These are phyloP conservation scores for Prietella phreatophila DNA, from an alignment of 2,113 vertebrate species.

Conservation along the genomic window DNA sequence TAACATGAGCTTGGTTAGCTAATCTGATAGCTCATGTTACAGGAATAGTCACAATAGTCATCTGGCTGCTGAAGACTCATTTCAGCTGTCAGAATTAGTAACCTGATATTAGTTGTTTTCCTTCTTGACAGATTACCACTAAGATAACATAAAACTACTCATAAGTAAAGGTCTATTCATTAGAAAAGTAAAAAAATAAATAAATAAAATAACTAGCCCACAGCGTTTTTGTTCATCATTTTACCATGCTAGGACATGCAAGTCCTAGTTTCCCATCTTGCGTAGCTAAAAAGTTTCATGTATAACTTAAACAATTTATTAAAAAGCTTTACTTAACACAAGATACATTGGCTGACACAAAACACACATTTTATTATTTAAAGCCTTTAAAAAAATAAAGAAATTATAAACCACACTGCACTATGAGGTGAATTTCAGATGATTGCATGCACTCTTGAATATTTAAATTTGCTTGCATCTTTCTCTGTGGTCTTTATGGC, in stretches of 20 bases:
- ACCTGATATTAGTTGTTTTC: background rate
- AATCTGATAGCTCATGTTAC: background rate
- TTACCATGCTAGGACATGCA: background rate
- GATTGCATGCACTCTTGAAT: conserved; percentile 3
- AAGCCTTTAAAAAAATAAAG: background rate
- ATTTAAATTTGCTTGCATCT: background rate
- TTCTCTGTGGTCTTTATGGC: background rate
- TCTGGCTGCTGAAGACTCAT: background rate
- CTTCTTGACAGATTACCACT: background rate
- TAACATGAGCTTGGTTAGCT: background rate
- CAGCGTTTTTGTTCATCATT: background rate
- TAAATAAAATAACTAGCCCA: background rate
- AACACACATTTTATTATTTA: background rate
- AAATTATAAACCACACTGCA: background rate
- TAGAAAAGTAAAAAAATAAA: background rate
- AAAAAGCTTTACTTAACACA: background rate
- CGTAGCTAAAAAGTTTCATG: background rate
- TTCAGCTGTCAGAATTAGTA: background rate
- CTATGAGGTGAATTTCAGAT: background rate
- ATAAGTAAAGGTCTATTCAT: background rate
- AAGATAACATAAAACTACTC: too few species aligned
- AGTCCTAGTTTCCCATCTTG: background rate
- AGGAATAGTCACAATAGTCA: background rate
- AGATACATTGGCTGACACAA: background rate
- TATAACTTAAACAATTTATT: background rate